Evolutionary conservation across 2,888 invertebrate species (phyloP).

Genomic region (Xylota sylvarum): DNA sequence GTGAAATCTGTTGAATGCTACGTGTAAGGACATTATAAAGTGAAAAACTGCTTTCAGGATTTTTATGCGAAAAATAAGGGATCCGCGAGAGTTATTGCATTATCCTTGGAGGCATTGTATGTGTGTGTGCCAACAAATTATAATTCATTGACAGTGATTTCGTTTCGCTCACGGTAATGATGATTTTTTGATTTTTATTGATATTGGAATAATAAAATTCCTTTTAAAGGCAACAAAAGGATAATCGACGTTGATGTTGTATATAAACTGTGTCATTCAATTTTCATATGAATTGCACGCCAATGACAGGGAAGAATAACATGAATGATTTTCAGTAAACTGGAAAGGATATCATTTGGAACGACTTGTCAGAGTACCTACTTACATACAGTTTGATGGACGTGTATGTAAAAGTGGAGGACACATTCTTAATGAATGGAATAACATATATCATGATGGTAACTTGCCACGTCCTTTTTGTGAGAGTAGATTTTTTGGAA

Average conservation of each 20-base stretch:
- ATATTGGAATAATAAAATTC: neutral
- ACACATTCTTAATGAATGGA: neutral
- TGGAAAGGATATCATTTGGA: neutral
- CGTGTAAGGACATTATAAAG: conserved; percentile 3
- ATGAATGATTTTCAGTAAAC: neutral
- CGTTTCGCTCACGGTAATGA: conserved; percentile 10
- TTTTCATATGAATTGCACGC: neutral
- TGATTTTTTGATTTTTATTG: conserved; percentile 41
- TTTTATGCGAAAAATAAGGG: conserved; percentile 24
- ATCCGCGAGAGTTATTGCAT: conserved; percentile 6
- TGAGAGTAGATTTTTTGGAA: too few species aligned
- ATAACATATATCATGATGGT: neutral
- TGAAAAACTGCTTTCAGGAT: neutral
- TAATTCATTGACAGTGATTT: conserved; percentile 17
- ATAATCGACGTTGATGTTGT: neutral
- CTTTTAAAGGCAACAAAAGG: neutral
- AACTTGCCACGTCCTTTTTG: neutral
- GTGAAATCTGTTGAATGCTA: conserved; percentile 44
- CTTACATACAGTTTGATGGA: neutral
- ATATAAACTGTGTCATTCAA: neutral
- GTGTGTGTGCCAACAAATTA: too few species aligned
- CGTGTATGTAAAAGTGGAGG: too few species aligned
- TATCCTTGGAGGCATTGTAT: neutral
- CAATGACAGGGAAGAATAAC: too few species aligned
- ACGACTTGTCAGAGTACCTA: neutral